Percentiles rank a stretch among this genome's conserved stretches.
Conservation (phyloP, 2,888 invertebrate species). For the Tipula unca region DNA sequence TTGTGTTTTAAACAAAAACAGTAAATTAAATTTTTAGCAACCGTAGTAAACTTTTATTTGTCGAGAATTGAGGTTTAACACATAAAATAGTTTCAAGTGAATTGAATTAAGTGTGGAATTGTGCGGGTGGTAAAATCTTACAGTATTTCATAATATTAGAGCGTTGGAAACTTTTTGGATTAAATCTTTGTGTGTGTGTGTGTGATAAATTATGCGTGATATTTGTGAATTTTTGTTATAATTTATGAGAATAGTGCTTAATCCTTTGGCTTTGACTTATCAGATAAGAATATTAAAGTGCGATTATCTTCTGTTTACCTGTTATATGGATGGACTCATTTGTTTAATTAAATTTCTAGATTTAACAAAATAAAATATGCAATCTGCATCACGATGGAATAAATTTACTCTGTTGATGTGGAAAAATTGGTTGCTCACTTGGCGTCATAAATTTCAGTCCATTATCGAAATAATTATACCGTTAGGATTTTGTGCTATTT, state of each 20-base stretch:
- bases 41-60: not conserved
- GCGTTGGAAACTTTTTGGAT: not conserved
- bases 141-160: not conserved
- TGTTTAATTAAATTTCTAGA: not conserved
- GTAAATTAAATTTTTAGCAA: not conserved
- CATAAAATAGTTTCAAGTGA: not conserved
- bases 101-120: not conserved
- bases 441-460: conserved; percentile 60
- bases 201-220: not conserved
- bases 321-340: not conserved
- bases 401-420: conserved; percentile 67
- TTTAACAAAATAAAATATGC: no score
- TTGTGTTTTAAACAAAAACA: not conserved
- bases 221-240: not conserved
- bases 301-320: not conserved
- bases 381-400: conserved; percentile 36
- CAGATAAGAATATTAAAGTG: not conserved
- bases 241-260: not conserved
- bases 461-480: conserved; percentile 58
- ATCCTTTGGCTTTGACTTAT: not conserved
- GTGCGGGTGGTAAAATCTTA: not conserved
- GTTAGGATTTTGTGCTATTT: conserved; percentile 53
- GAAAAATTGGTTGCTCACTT: conserved; percentile 76
- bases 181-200: not conserved
- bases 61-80: not conserved